A percentile compares a stretch with the other conserved stretches of the same genome.
These are phyloP conservation scores for Muraenolepis orangiensis DNA, from an alignment of 2,797 vertebrate species.

Conservation along the genomic window DNA sequence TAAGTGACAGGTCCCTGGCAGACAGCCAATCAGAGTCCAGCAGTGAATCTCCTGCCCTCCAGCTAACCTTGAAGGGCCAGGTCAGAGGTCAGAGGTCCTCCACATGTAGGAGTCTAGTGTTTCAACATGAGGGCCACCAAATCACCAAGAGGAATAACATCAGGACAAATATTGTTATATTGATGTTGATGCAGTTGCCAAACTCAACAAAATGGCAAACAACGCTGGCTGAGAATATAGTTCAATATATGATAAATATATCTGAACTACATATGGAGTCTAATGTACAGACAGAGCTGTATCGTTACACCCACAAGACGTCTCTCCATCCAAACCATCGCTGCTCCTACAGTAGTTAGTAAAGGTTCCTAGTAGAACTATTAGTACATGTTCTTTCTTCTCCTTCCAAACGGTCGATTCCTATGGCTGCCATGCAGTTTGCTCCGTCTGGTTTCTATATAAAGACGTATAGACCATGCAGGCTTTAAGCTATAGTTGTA, in stretches of 20 bases:
- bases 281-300: not conserved
- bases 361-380: too few species aligned
- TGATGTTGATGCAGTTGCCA: not conserved
- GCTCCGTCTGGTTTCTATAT: conserved; percentile 46
- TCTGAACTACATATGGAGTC: not conserved
- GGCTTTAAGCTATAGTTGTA: not conserved
- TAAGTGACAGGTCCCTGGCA: not conserved
- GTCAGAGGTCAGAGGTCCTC: conserved; percentile 17
- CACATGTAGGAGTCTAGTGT: too few species aligned
- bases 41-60: conserved; percentile 30
- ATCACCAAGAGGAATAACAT: too few species aligned
- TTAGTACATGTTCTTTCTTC: too few species aligned
- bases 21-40: conserved; percentile 27
- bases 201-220: not conserved
- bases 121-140: too few species aligned
- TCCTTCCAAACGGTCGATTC: too few species aligned
- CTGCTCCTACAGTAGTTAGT: not conserved
- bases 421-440: conserved; percentile 3
- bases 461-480: conserved; percentile 32
- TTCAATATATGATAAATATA: too few species aligned
- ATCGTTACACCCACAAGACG: too few species aligned
- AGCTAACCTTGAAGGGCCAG: conserved; percentile 40
- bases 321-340: too few species aligned
- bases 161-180: too few species aligned
- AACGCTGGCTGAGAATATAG: too few species aligned